These are phyloP conservation scores for Lasioglossum albipes DNA, from an alignment of 1,140 invertebrate species.

Conservation along the genomic window DNA sequence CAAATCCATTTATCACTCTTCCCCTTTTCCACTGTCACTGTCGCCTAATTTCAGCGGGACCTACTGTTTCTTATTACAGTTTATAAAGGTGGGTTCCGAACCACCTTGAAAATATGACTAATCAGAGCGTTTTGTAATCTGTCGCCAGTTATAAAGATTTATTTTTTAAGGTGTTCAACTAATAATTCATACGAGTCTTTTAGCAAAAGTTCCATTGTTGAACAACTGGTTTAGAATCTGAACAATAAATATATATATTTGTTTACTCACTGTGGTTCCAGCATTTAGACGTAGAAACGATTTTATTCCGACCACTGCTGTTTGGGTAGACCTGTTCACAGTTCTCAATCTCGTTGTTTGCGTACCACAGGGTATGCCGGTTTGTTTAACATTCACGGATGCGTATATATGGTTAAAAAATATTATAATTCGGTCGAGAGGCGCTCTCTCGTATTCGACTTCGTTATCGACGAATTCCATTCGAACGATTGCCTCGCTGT, in stretches of 20 bases:
- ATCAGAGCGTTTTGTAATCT: too few relatives aligned
- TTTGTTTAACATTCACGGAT: constrained; percentile 53
- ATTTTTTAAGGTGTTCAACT: not conserved
- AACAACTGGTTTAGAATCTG: not conserved
- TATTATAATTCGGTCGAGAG: constrained; percentile 48
- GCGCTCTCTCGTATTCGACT: constrained; percentile 50
- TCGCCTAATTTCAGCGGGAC: too few relatives aligned
- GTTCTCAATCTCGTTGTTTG: constrained; percentile 57
- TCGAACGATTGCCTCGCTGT: constrained; percentile 27
- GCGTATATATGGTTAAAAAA: constrained; percentile 56
- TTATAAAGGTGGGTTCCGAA: too few relatives aligned
- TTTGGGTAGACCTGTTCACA: constrained; percentile 52
- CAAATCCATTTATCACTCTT: too few relatives aligned
- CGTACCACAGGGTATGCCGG: constrained; percentile 58
- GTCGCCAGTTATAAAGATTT: too few relatives aligned
- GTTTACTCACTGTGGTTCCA: constrained; percentile 59
- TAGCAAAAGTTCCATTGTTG: not conserved
- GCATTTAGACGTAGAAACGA: constrained; percentile 60
- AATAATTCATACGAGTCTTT: not conserved
- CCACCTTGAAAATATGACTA: too few relatives aligned
- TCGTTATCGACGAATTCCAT: constrained; percentile 62
- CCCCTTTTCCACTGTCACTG: too few relatives aligned
- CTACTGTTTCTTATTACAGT: too few relatives aligned
- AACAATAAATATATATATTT: not conserved
- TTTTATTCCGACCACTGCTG: constrained; percentile 56